phyloP scores from a whole-genome alignment of 2,797 vertebrate species.

The Hoplostethus mediterraneus region DNA sequence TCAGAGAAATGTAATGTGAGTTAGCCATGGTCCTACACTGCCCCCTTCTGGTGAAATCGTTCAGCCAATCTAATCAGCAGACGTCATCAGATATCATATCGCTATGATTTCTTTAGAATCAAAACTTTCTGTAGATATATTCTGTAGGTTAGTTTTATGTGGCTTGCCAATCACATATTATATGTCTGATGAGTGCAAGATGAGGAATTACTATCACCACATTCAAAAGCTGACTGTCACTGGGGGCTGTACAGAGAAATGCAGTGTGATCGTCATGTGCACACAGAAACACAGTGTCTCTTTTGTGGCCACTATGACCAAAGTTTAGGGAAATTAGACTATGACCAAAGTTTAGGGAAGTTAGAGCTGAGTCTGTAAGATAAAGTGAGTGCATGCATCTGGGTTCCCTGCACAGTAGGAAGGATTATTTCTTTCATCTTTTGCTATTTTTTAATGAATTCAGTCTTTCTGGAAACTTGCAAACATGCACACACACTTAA shows the following conservation, averaged over 20 bases:
- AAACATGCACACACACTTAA: neutral
- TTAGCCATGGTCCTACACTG: conserved; percentile 24
- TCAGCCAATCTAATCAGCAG: neutral
- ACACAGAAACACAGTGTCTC: conserved; percentile 67
- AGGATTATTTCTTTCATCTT: neutral
- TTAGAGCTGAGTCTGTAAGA: conserved; percentile 18
- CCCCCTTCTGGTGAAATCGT: conserved; percentile 58
- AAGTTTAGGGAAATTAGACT: conserved; percentile 25
- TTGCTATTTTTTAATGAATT: no score
- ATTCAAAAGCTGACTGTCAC: conserved; percentile 28
- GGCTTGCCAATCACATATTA: neutral
- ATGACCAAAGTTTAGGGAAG: conserved; percentile 35
- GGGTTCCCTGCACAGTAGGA: conserved; percentile 5
- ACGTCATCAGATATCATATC: neutral
- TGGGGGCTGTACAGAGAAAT: conserved; percentile 55
- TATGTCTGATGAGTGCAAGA: neutral
- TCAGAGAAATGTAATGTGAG: neutral
- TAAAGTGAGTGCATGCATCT: neutral
- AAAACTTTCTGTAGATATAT: neutral
- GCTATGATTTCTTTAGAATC: neutral
- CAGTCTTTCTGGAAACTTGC: no score
- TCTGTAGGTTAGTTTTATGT: neutral
- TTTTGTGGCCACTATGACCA: conserved; percentile 64
- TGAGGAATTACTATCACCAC: conserved; percentile 14
- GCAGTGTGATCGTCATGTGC: conserved; percentile 78